Conservation (phyloP, 2,113 vertebrate species). For the Acanthisitta chloris region DNA sequence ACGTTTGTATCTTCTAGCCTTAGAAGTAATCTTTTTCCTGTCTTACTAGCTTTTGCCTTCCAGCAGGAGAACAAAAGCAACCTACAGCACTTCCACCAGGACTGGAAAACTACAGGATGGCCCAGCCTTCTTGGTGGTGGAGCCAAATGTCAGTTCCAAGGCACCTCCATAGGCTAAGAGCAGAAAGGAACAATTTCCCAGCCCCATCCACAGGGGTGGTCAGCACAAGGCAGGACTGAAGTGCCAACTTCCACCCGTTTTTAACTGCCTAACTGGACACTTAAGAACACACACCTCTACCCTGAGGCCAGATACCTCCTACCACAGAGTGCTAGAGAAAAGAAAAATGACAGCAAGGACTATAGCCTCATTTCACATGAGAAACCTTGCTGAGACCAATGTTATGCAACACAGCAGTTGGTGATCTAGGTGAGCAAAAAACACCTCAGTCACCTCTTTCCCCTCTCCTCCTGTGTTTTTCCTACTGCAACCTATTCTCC, state of each 20-base stretch:
- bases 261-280: not conserved
- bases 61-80: not conserved
- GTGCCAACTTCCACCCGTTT: not conserved
- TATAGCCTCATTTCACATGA: not conserved
- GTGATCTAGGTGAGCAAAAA: not conserved
- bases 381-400: not conserved
- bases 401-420: fast-evolving
- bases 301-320: not conserved
- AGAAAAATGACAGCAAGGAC: not conserved
- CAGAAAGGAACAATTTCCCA: not conserved
- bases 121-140: not conserved
- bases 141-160: not conserved
- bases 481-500: not conserved
- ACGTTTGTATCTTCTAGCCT: not conserved
- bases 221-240: fast-evolving
- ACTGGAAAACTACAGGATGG: not conserved
- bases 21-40: not conserved
- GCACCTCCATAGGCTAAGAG: not conserved
- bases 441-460: not conserved
- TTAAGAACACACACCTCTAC: not conserved
- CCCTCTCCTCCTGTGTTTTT: not conserved
- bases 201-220: not conserved
- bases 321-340: fast-evolving
- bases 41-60: not conserved
- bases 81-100: not conserved